Percentiles rank a stretch among this genome's conserved stretches.
Conservation (phyloP, 2,113 vertebrate species). For the Xiphias gladius region DNA sequence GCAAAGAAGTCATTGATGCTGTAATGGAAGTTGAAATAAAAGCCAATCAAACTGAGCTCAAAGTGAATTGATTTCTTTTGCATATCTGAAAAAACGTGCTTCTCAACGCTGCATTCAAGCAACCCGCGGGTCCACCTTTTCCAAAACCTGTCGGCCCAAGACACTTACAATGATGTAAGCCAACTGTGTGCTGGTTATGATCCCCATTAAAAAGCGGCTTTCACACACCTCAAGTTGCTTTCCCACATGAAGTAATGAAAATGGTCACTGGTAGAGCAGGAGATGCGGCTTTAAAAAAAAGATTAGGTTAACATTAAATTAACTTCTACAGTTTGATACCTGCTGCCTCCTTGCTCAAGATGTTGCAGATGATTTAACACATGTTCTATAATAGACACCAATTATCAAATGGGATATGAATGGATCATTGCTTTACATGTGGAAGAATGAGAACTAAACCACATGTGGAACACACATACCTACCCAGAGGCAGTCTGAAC, state of each 20-base stretch:
- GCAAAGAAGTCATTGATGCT: too few relatives aligned
- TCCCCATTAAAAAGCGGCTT: slow-evolving; percentile 1
- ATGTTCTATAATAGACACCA: neutral
- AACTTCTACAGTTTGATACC: slow-evolving; percentile 3
- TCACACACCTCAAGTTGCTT: neutral
- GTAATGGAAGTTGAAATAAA: neutral
- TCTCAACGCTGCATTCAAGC: neutral
- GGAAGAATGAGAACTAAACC: slow-evolving; percentile 21
- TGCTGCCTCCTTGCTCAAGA: neutral
- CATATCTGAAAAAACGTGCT: slow-evolving; percentile 9
- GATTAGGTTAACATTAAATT: neutral
- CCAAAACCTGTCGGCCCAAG: neutral
- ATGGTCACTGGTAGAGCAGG: neutral
- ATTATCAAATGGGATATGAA: slow-evolving; percentile 2
- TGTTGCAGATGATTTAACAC: neutral
- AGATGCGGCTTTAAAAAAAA: neutral
- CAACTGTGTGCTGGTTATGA: neutral
- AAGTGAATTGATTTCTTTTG: neutral
- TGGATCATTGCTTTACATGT: neutral
- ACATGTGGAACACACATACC: slow-evolving; percentile 20
- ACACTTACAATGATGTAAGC: neutral
- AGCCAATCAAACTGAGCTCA: neutral
- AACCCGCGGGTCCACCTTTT: neutral
- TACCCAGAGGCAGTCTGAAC: slow-evolving; percentile 8
- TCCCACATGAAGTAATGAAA: neutral